Evolutionary conservation across 1,140 invertebrate genomes (phyloP).

Genomic region (Drosophila kikkawai): DNA sequence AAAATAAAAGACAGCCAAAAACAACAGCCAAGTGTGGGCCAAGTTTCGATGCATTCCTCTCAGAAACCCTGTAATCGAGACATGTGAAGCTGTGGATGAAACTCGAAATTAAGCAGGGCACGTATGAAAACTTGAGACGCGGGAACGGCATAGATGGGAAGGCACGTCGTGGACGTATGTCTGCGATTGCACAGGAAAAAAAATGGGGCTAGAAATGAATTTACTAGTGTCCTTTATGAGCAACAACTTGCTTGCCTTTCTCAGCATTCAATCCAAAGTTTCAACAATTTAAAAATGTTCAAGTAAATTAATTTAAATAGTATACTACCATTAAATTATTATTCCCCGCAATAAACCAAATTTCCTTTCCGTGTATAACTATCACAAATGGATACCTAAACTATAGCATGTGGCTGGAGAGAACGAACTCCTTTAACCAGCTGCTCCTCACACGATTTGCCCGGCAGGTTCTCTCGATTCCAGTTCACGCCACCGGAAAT

Average conservation of each 20-base stretch:
- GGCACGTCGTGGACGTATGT: constrained; percentile 19
- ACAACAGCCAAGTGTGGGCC: constrained; percentile 1
- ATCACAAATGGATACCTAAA: constrained; percentile 32
- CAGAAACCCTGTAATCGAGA: constrained; percentile 61
- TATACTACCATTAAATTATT: neutral
- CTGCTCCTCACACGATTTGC: constrained; percentile 12
- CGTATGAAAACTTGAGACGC: constrained; percentile 65
- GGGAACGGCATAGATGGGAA: constrained; percentile 11
- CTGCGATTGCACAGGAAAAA: neutral
- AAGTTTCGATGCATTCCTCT: constrained; percentile 49
- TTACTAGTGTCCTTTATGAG: no score
- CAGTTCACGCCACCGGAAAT: constrained; percentile 68
- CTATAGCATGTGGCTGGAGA: constrained; percentile 49
- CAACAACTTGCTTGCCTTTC: neutral
- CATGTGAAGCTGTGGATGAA: constrained; percentile 50
- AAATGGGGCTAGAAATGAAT: neutral
- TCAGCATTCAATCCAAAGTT: neutral
- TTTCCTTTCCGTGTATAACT: neutral
- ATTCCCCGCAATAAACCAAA: neutral
- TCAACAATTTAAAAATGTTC: neutral
- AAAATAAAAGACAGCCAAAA: constrained; percentile 32
- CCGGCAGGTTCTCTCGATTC: constrained; percentile 51
- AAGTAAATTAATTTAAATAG: neutral
- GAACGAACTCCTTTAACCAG: constrained; percentile 12
- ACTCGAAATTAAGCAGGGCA: constrained; percentile 70